Base-by-base conservation (phyloP, 2,113 vertebrate species). In the Semnopithecus entellus region DNA sequence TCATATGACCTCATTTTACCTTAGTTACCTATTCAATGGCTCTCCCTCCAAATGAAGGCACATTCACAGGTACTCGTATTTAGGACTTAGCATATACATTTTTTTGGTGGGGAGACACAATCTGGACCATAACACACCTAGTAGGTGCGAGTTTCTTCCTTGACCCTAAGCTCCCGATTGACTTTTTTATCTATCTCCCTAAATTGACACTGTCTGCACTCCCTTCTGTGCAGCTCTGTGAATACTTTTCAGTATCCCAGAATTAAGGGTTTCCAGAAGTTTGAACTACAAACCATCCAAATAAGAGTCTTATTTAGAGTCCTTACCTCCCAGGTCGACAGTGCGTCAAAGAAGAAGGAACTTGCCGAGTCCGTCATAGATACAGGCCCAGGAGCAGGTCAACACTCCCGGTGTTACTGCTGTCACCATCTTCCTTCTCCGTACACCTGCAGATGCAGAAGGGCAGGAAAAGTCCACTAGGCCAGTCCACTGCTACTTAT, bases 401-500 rank as follows among this genome's bases (percentile, higher is more conserved):
- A 16, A 11, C 2, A 3, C 4, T 11, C 13, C 10, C 45, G 16
- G 0, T 35, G 1, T 16, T 30, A 38, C 2, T 7, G 32, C 25
- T n/a, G 8, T 16, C 11, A 40, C 30, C 14, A 23, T 32, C 38
- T 86, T 48, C 25, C 5, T 50, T 50, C 35, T 64, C 43, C 10
- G 40, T 45, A 18, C 5, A 30, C 20, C 23, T 5, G 25, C 55
- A 52, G 32, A 35, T 9, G 4, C 23, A 68, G 8, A 72, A 18
- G 3, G 18, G 32, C 6, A 5, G 30, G 45, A 32, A 35, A 40
- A 40, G 32, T 55, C 85, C 2, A 25, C 25, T 35, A 10, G 18
- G 6, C 35, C 32, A 55, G 30, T 43, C 43, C 30, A n/a, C 22
- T 75, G 38, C 80, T 27, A 35, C 35, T 92, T 55, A 11, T 40